Evolutionary conservation across 2,797 vertebrate species (phyloP).

Genomic region (Acipenser ruthenus): DNA sequence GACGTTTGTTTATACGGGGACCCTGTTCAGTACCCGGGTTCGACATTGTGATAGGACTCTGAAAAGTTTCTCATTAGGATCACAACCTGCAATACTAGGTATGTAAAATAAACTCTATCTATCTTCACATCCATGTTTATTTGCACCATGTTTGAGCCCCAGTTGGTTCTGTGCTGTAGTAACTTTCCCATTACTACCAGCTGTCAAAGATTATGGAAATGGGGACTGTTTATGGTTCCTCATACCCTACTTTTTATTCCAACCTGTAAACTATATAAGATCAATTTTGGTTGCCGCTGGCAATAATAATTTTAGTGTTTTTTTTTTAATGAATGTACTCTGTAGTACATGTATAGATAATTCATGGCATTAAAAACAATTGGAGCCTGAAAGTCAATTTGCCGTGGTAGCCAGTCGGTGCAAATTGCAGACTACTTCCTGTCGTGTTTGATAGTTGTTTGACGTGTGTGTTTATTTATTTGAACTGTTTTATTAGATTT

Average conservation of each 20-base stretch:
- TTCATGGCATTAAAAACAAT: too few relatives aligned
- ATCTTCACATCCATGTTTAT: slow-evolving; percentile 73
- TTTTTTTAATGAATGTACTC: too few relatives aligned
- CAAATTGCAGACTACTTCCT: slow-evolving; percentile 26
- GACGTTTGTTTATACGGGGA: slow-evolving; percentile 71
- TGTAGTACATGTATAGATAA: too few relatives aligned
- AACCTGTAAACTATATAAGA: slow-evolving; percentile 21
- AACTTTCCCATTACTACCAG: too few relatives aligned
- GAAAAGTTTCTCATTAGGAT: slow-evolving; percentile 76
- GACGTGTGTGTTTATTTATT: not conserved
- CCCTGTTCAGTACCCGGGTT: slow-evolving; percentile 74
- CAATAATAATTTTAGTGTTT: too few relatives aligned
- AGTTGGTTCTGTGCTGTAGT: too few relatives aligned
- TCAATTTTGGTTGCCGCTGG: too few relatives aligned
- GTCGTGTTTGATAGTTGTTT: slow-evolving; percentile 42
- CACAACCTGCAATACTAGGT: slow-evolving; percentile 72
- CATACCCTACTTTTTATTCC: slow-evolving; percentile 22
- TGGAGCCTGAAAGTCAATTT: too few relatives aligned
- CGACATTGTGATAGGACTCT: slow-evolving; percentile 69
- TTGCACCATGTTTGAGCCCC: not conserved
- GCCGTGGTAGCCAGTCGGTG: slow-evolving; percentile 20
- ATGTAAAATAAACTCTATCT: slow-evolving; percentile 66
- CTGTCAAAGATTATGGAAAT: too few relatives aligned
- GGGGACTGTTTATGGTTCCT: too few relatives aligned
- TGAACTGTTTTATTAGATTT: not conserved